Evolutionary conservation across 2,797 vertebrate genomes (phyloP).

Genomic region (Toxotes lorentzi): DNA sequence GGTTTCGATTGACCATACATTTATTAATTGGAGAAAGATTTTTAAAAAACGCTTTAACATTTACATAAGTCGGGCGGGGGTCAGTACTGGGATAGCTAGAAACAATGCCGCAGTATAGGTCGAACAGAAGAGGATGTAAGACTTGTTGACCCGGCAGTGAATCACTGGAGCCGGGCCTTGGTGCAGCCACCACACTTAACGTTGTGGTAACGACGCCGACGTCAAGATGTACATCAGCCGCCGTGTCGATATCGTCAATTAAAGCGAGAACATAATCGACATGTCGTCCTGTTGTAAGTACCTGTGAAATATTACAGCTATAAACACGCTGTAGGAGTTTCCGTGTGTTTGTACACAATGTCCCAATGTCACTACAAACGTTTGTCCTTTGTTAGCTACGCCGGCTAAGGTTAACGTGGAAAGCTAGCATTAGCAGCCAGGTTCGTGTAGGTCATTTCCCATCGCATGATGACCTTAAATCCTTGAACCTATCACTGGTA

Average conservation of each 20-base stretch:
- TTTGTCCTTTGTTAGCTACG: conserved; percentile 83
- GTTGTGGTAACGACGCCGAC: conserved; percentile 13
- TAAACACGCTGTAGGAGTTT: fast-evolving
- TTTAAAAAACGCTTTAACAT: fast-evolving
- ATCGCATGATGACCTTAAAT: conserved; percentile 71
- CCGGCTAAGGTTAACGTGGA: conserved; percentile 78
- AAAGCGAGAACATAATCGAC: fast-evolving
- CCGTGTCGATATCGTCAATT: not conserved
- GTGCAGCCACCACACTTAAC: not conserved
- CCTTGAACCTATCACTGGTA: fast-evolving
- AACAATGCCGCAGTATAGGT: not conserved
- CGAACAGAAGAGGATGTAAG: not conserved
- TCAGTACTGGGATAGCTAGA: fast-evolving
- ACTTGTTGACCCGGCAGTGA: conserved; percentile 45
- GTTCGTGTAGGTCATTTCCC: conserved; percentile 81
- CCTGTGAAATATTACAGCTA: fast-evolving
- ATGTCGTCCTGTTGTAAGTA: fast-evolving
- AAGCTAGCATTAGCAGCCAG: conserved; percentile 64
- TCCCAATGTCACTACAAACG: conserved; percentile 28
- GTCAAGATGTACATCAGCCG: not conserved
- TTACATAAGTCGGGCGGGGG: fast-evolving
- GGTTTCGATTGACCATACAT: not conserved
- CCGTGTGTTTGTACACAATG: conserved; percentile 47
- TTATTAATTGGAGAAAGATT: fast-evolving
- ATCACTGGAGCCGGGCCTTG: conserved; percentile 29